A percentile compares a stretch with the other conserved stretches of the same genome.
phyloP scores from a whole-genome alignment of 2,797 vertebrate species.

The Gastrophryne carolinensis region DNA sequence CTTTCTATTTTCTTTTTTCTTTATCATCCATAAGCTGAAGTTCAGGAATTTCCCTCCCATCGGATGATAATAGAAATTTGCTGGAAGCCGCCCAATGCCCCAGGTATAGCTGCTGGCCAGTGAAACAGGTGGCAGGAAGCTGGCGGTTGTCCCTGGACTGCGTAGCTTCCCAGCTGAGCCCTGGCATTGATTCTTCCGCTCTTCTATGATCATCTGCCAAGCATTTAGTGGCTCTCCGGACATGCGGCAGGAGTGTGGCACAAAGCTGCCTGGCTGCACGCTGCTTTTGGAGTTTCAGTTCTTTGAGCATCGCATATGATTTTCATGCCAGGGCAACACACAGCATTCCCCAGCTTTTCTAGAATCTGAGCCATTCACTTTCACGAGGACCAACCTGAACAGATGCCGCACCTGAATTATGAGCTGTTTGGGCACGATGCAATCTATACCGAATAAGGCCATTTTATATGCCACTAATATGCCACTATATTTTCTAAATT shows the following conservation, averaged over 20 bases:
- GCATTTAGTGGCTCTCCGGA: not conserved
- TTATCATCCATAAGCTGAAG: not conserved
- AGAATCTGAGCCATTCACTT: too few species aligned
- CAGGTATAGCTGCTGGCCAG: not conserved
- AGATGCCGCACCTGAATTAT: too few species aligned
- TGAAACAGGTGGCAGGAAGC: not conserved
- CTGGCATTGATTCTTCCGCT: not conserved
- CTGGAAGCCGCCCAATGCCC: not conserved
- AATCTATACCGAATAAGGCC: too few species aligned
- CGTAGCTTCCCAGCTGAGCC: not conserved
- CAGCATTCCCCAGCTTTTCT: too few species aligned
- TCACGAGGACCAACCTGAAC: too few species aligned
- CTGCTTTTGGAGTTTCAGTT: not conserved
- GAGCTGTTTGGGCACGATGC: too few species aligned
- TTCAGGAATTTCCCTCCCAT: not conserved
- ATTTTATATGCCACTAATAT: too few species aligned
- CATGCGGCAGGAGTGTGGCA: not conserved
- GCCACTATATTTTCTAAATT: too few species aligned
- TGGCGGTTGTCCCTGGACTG: not conserved
- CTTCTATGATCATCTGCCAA: slow-evolving; percentile 1
- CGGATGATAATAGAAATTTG: slow-evolving; percentile 6
- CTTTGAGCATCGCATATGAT: not conserved
- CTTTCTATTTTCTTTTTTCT: not conserved
- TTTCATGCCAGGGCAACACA: not conserved
- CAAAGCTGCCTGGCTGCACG: not conserved